Conservation (phyloP, 2,888 invertebrate genomes). For the Anagyrus pseudococci region DNA sequence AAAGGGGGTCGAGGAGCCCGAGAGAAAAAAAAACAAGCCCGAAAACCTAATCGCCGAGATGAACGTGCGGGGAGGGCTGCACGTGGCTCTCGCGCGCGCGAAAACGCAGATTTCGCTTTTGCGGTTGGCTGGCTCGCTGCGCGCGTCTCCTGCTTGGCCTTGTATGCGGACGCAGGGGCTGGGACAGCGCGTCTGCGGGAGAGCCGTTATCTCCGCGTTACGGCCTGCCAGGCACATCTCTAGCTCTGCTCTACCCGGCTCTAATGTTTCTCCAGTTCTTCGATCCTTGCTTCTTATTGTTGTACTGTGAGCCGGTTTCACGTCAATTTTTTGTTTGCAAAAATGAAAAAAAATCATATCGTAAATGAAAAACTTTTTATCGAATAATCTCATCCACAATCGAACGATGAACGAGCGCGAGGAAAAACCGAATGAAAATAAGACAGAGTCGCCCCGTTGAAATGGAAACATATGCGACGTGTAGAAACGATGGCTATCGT, state of each 20-base stretch:
- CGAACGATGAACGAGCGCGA: too few species aligned
- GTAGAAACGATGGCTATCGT: conserved; percentile 55
- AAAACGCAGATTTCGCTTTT: conserved; percentile 21
- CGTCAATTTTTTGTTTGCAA: too few species aligned
- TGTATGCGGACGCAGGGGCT: neutral
- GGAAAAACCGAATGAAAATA: too few species aligned
- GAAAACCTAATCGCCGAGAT: conserved; percentile 24
- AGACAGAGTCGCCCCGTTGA: too few species aligned
- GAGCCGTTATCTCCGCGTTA: conserved; percentile 57
- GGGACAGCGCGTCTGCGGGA: conserved; percentile 2
- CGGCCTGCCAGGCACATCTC: conserved; percentile 60
- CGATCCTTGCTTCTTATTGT: too few species aligned
- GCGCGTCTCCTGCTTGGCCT: neutral
- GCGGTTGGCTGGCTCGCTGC: neutral
- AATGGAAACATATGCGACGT: conserved; percentile 26
- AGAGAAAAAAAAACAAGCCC: neutral
- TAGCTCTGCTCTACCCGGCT: conserved; percentile 16
- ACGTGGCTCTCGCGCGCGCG: conserved; percentile 19
- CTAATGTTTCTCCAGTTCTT: neutral
- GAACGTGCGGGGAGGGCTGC: conserved; percentile 5
- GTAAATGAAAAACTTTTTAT: too few species aligned
- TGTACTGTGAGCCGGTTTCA: too few species aligned
- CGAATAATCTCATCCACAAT: too few species aligned
- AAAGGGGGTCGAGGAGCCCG: neutral
- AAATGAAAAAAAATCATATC: too few species aligned